A percentile compares a stretch with the other conserved stretches of the same genome.
Evolutionary conservation across 1,140 invertebrate genomes (phyloP).

Genomic region (Drosophila setifemur): DNA sequence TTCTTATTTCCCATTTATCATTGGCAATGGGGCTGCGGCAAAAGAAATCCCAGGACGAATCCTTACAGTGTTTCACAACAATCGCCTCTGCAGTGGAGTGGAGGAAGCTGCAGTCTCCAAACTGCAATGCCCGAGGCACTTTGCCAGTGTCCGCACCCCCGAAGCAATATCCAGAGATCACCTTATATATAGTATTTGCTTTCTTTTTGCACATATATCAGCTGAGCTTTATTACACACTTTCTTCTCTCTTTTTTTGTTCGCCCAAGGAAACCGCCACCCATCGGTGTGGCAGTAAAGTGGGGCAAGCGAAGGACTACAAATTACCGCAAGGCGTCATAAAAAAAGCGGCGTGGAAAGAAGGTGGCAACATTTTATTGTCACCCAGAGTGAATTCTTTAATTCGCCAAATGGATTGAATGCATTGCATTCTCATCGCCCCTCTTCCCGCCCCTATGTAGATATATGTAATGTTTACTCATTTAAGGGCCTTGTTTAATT

Average conservation of each 20-base stretch:
- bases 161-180: conserved; percentile 11
- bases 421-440: not conserved
- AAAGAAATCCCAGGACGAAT: conserved; percentile 20
- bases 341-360: conserved; percentile 3
- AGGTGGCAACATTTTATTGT: conserved; percentile 49
- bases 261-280: not conserved
- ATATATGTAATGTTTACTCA: not conserved
- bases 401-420: conserved; percentile 4
- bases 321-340: conserved; percentile 47
- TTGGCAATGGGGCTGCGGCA: conserved; percentile 26
- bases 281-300: conserved; percentile 46
- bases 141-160: conserved; percentile 4
- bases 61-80: conserved; percentile 20
- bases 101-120: conserved; percentile 21
- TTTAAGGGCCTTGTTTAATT: conserved; percentile 45
- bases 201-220: conserved; percentile 37
- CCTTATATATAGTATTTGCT: conserved; percentile 4
- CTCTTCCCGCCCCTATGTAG: too few species aligned
- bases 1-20: conserved; percentile 28
- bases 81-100: conserved; percentile 11
- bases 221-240: conserved; percentile 53
- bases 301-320: conserved; percentile 48
- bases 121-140: not conserved
- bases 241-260: not conserved
- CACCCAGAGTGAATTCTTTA: conserved; percentile 23